Evolutionary conservation across 1,140 invertebrate genomes (phyloP).

Genomic region (Hypsibius dujardini): DNA sequence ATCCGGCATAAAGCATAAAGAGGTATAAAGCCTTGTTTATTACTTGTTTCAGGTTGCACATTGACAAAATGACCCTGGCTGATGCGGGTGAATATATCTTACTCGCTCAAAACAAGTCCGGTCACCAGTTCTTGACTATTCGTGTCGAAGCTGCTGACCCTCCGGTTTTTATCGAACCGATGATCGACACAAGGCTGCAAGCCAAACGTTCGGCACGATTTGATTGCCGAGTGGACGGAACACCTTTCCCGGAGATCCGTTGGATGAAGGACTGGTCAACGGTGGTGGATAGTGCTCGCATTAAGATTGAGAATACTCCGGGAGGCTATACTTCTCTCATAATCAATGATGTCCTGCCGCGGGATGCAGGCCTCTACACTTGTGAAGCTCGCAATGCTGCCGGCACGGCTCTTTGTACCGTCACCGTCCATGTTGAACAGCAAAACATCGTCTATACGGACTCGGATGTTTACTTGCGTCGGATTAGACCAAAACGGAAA

Average conservation of each 20-base stretch:
- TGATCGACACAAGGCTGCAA: constrained; percentile 59
- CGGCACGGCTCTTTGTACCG: constrained; percentile 67
- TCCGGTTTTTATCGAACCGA: constrained; percentile 63
- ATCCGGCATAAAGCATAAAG: too few relatives aligned
- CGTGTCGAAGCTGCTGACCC: constrained; percentile 42
- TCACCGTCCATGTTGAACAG: constrained; percentile 77
- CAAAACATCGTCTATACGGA: constrained; percentile 37
- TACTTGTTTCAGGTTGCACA: too few relatives aligned
- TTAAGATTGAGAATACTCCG: constrained; percentile 43
- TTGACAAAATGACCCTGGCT: constrained; percentile 46
- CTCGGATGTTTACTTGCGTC: constrained; percentile 18
- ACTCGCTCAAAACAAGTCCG: constrained; percentile 19
- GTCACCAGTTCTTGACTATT: neutral
- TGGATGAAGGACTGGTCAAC: constrained; percentile 95
- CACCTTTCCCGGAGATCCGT: constrained; percentile 80
- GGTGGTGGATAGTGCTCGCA: constrained; percentile 52
- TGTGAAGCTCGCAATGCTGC: constrained; percentile 77
- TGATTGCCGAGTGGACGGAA: constrained; percentile 66
- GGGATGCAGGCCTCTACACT: constrained; percentile 83
- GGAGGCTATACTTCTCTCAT: constrained; percentile 48
- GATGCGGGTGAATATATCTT: constrained; percentile 55
- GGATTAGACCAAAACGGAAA: constrained; percentile 39
- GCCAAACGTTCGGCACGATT: constrained; percentile 43
- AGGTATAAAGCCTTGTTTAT: too few relatives aligned
- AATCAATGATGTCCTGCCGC: constrained; percentile 64